Conservation (phyloP, 2,888 invertebrate species). For the Lucinisca nassula region DNA sequence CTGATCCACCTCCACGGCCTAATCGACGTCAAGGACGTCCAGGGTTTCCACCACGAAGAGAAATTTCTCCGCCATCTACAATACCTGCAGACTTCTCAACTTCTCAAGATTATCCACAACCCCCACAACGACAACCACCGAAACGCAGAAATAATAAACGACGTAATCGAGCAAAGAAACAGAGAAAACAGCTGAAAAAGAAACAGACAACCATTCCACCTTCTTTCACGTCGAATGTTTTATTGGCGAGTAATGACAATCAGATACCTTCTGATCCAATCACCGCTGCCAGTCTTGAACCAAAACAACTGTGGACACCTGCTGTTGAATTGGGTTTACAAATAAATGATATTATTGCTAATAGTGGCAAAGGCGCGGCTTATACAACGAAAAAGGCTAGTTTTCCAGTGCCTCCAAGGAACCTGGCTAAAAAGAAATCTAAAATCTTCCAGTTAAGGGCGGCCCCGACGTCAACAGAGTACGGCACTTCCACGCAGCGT, state of each 20-base stretch:
- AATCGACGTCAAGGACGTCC: too few species aligned
- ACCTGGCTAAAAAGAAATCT: background rate
- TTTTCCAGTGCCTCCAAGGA: background rate
- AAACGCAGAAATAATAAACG: background rate
- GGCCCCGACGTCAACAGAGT: background rate
- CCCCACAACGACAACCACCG: background rate
- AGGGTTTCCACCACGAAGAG: too few species aligned
- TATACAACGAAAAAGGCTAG: background rate
- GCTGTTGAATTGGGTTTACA: conserved; percentile 43
- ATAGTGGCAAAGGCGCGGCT: background rate
- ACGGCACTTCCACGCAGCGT: background rate
- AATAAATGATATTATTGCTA: conserved; percentile 41
- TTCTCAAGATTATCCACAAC: background rate
- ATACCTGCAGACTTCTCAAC: background rate
- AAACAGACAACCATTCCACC: background rate
- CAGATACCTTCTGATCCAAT: background rate
- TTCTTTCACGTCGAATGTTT: background rate
- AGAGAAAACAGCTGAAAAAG: too few species aligned
- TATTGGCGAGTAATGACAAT: background rate
- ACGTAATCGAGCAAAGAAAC: background rate
- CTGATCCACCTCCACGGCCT: background rate
- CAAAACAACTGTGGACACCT: conserved; percentile 58
- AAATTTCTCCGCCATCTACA: background rate
- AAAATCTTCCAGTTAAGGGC: background rate
- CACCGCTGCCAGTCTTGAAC: background rate